Evolutionary conservation across 1,140 invertebrate species (phyloP).

Genomic region (Bombus difficillimus): DNA sequence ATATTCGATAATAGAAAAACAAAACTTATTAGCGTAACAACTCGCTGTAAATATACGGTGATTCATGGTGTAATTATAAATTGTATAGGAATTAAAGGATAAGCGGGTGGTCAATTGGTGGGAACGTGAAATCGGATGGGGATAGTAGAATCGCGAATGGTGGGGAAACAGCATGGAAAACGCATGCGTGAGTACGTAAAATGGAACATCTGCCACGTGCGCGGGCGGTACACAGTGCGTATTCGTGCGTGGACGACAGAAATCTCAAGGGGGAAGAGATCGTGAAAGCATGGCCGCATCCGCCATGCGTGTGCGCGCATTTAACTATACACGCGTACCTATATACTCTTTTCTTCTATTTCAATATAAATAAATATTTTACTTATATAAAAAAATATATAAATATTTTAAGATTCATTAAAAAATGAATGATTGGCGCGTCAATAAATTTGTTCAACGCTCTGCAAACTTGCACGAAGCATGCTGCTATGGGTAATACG

Average conservation of each 20-base stretch:
- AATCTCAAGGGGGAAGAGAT: conserved; percentile 69
- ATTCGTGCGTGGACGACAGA: conserved; percentile 66
- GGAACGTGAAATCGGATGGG: conserved; percentile 18
- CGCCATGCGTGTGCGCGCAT: conserved; percentile 69
- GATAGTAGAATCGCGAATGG: conserved; percentile 41
- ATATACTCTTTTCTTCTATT: conserved; percentile 1
- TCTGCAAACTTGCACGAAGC: no score
- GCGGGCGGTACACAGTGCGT: conserved; percentile 73
- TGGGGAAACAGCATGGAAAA: conserved; percentile 41
- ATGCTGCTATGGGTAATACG: no score
- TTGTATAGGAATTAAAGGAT: not conserved
- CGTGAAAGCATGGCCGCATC: conserved; percentile 74
- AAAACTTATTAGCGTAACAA: no score
- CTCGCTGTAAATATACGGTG: not conserved
- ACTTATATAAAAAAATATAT: no score
- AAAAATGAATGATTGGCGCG: no score
- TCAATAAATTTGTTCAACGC: no score
- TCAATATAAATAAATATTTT: not conserved
- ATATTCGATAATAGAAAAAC: no score
- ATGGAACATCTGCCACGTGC: conserved; percentile 76
- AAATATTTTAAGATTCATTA: no score
- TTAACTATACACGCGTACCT: conserved; percentile 14
- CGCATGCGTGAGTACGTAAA: conserved; percentile 72
- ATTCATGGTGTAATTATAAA: not conserved
- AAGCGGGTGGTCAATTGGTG: not conserved